Evolutionary conservation across 35 echinoderm and acorn worm genomes (phyloP), one percentile per base, ranked within the genome.

Genomic region (Lytechinus pictus): DNA sequence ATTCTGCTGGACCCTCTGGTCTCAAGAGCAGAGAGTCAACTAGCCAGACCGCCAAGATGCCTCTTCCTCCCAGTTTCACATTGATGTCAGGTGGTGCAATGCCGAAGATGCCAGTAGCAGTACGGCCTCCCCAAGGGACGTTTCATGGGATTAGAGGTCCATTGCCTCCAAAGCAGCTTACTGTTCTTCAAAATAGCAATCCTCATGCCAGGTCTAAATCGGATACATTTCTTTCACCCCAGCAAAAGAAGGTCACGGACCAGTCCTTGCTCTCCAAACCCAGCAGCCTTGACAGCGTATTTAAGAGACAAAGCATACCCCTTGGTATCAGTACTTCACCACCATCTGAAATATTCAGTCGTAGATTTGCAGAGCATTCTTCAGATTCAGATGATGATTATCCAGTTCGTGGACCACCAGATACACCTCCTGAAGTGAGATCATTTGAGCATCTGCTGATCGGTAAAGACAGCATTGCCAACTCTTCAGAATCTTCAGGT

Each of bases 381-480:
- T 93, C 53, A 93, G 54, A 57, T 93, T 55, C 53, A 1, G 92
- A 93, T 93, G 92, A 93, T 55, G 92, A 93, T 27, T 93, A 13
- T 93, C 29, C 55, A 55, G 92, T 93, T 33, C 54, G 92, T 93
- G 92, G 92, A 93, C 92, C 92, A 54, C 92, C 92, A 13, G 92
- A 93, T 57, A 93, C 92, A 55, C 92, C 92, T 54, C 92, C 92
- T 55, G 53, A 93, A 57, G 92, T 57, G n/a, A 54, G 92, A 55
- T 11, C 92, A 9, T 53, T 93, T 33, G 54, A 93, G 16, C 28
- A 19, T 28, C 9, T 57, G 52, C 52, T 27, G 55, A 57, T 55
- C 8, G n/a, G 52, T n/a, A 13, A 27, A 90, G 10, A 54, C 52
- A 90, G 52, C 29, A 52, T 10, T 52, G 28, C 7, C 33, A 9